phyloP scores from a whole-genome alignment of 2,113 vertebrate genomes.

The Nyctereutes procyonoides region DNA sequence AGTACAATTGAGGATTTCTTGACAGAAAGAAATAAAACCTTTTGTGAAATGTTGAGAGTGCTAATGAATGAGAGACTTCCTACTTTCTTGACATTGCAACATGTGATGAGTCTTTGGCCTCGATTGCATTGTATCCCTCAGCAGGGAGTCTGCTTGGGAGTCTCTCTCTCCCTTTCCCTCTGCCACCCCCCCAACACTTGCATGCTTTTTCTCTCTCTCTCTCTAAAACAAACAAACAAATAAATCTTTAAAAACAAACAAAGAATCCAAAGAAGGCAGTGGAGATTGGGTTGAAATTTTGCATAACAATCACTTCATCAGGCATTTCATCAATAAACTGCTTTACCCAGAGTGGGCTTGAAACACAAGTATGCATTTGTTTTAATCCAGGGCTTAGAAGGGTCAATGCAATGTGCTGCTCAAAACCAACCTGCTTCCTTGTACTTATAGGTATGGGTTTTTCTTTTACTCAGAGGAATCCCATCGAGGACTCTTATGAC shows the following conservation, averaged over 20 bases:
- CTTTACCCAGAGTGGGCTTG: background rate
- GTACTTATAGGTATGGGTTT: background rate
- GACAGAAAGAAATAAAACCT: background rate
- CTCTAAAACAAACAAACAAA: background rate
- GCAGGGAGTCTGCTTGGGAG: background rate
- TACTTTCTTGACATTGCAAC: too few species aligned
- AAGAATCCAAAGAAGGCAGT: accelerated
- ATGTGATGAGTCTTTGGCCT: too few species aligned
- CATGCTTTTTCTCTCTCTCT: background rate
- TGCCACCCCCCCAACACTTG: background rate
- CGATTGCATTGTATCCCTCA: too few species aligned
- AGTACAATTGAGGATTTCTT: background rate
- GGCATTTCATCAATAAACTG: background rate
- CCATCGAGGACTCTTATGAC: background rate
- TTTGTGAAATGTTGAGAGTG: too few species aligned
- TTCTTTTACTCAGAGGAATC: conserved; percentile 41
- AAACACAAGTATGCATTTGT: background rate
- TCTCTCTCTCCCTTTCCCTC: background rate
- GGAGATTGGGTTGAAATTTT: background rate
- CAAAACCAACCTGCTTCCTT: background rate
- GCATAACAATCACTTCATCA: accelerated
- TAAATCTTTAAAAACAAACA: background rate
- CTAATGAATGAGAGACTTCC: too few species aligned
- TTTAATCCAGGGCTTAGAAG: background rate
- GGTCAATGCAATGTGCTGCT: background rate